phyloP scores from a whole-genome alignment of 2,888 invertebrate genomes.

The Rhorus exstirpatorius region DNA sequence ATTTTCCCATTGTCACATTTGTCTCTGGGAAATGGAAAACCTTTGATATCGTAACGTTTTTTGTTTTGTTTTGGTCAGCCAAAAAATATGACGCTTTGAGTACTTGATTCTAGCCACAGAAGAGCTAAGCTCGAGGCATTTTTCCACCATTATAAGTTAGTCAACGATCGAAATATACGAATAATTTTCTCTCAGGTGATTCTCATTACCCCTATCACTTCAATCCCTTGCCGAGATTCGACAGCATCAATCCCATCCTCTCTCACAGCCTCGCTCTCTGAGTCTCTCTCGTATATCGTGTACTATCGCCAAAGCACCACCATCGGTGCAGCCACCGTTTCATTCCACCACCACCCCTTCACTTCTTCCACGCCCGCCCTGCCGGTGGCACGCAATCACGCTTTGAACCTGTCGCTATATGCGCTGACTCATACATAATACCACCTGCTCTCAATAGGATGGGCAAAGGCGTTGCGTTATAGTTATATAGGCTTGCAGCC shows the following conservation, averaged over 20 bases:
- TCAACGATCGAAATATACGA: background rate
- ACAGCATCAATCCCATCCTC: slow-evolving; percentile 53
- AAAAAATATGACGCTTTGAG: too few species aligned
- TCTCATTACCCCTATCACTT: background rate
- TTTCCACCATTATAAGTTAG: background rate
- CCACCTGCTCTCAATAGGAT: background rate
- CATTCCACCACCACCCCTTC: slow-evolving; percentile 15
- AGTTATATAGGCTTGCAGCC: slow-evolving; percentile 36
- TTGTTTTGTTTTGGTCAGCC: too few species aligned
- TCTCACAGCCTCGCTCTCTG: slow-evolving; percentile 30
- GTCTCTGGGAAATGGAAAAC: too few species aligned
- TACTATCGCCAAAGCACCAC: background rate
- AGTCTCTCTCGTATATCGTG: slow-evolving; percentile 24
- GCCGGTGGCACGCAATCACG: slow-evolving; percentile 60
- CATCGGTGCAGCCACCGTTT: background rate
- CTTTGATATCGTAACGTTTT: too few species aligned
- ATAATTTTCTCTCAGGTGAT: background rate
- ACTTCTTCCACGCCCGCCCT: slow-evolving; percentile 1
- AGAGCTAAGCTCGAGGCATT: background rate
- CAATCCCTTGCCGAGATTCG: slow-evolving; percentile 36
- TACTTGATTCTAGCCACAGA: too few species aligned
- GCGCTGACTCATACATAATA: background rate
- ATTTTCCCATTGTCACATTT: too few species aligned
- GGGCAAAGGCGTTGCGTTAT: background rate
- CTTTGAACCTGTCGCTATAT: slow-evolving; percentile 46